These are phyloP conservation scores for Stigmatopora nigra DNA, from an alignment of 2,113 vertebrate species.

Conservation along the genomic window DNA sequence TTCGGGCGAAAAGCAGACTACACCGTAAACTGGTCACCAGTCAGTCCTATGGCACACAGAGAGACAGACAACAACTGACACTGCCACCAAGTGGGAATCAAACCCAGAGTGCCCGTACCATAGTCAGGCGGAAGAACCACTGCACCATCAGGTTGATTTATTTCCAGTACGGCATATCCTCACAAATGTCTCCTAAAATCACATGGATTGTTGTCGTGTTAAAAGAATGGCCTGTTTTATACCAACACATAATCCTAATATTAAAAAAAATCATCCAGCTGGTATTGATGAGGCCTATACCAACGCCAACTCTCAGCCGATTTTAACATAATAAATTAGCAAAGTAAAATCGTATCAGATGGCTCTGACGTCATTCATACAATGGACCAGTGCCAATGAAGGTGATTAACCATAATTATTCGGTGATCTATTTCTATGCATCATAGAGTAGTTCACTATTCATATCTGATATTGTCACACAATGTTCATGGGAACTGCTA, in stretches of 20 bases:
- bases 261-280: not conserved
- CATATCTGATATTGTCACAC: slow-evolving; percentile 1
- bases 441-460: not conserved
- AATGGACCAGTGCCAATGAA: not conserved
- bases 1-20: no score
- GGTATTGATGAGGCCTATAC: not conserved
- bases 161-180: no score
- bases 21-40: no score
- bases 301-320: not conserved
- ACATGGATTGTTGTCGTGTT: not conserved
- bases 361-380: not conserved
- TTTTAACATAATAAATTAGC: not conserved
- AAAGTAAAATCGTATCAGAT: slow-evolving; percentile 1
- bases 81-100: no score
- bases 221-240: not conserved
- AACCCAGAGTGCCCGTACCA: no score
- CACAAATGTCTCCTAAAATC: not conserved
- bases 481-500: not conserved
- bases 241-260: not conserved
- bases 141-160: no score
- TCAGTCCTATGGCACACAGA: no score
- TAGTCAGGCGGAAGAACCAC: no score
- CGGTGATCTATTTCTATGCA: not conserved
- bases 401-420: not conserved
- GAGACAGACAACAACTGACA: no score